A percentile compares a stretch with the other conserved stretches of the same genome.
phyloP scores from a whole-genome alignment of 23 tunicate species.

The Trididemnum clinides region DNA sequence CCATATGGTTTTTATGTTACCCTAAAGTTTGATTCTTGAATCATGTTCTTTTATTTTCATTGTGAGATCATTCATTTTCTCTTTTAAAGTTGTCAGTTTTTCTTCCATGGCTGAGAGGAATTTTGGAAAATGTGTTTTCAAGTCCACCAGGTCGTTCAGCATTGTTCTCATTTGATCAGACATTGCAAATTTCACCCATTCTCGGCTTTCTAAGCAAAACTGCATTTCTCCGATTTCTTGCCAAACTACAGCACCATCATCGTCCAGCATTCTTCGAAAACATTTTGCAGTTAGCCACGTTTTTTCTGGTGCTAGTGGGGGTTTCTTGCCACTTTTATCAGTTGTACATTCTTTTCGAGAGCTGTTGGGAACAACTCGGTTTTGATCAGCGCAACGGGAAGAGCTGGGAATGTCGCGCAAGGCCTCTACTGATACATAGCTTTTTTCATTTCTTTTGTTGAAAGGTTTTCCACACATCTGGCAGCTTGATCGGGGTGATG shows the following conservation, averaged over 20 bases:
- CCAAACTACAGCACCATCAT: neutral
- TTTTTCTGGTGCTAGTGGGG: too few species aligned
- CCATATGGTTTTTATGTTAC: too few species aligned
- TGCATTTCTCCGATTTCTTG: neutral
- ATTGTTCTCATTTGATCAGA: slow-evolving; percentile 20
- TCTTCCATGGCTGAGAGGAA: neutral
- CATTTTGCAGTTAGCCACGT: neutral
- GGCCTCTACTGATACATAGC: too few species aligned
- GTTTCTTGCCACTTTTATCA: too few species aligned
- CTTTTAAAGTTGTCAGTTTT: too few species aligned
- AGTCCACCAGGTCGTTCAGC: slow-evolving; percentile 18
- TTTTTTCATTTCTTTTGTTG: too few species aligned
- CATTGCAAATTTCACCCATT: slow-evolving; percentile 49
- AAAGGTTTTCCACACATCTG: neutral
- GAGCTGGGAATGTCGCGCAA: too few species aligned
- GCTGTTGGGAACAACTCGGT: neutral
- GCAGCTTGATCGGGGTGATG: neutral
- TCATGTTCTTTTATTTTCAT: too few species aligned
- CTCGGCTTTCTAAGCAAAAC: slow-evolving; percentile 46
- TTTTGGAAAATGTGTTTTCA: slow-evolving; percentile 19
- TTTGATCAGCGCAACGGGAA: neutral
- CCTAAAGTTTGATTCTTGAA: too few species aligned
- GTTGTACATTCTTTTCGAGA: too few species aligned
- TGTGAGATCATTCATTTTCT: too few species aligned
- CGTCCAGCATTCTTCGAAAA: neutral